These are phyloP conservation scores for Cnemophilus loriae DNA, from an alignment of 2,113 vertebrate genomes.

Conservation along the genomic window DNA sequence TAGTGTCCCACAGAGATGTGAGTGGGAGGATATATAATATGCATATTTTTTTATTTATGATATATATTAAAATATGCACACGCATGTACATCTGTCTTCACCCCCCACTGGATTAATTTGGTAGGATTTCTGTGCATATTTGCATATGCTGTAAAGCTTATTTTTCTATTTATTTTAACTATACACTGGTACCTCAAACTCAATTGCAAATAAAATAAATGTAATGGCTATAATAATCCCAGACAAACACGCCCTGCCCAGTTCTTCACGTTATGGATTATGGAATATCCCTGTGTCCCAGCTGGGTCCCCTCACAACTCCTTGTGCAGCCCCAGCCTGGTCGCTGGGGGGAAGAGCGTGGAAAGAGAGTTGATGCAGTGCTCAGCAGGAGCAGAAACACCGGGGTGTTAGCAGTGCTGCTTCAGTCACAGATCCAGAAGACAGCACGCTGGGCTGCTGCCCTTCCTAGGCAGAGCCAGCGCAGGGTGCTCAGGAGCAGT, in stretches of 20 bases:
- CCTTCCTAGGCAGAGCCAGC: background rate
- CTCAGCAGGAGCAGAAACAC: background rate
- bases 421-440: background rate
- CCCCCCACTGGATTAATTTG: background rate
- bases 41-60: background rate
- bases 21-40: background rate
- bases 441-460: rapidly evolving
- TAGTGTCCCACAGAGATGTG: background rate
- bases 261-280: background rate
- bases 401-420: too few relatives aligned
- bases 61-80: background rate
- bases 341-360: rapidly evolving
- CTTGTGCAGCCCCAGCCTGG: background rate
- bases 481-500: background rate
- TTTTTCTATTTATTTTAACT: background rate
- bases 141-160: background rate
- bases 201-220: background rate
- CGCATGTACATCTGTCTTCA: background rate
- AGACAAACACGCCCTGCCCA: background rate
- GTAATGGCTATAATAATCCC: background rate
- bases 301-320: background rate
- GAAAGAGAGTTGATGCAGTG: background rate
- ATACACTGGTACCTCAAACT: background rate
- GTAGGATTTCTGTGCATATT: background rate
- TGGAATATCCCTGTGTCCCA: background rate